Percentiles rank a stretch among this genome's conserved stretches.
phyloP scores from a whole-genome alignment of 2,113 vertebrate genomes.

The Silurus glanis region DNA sequence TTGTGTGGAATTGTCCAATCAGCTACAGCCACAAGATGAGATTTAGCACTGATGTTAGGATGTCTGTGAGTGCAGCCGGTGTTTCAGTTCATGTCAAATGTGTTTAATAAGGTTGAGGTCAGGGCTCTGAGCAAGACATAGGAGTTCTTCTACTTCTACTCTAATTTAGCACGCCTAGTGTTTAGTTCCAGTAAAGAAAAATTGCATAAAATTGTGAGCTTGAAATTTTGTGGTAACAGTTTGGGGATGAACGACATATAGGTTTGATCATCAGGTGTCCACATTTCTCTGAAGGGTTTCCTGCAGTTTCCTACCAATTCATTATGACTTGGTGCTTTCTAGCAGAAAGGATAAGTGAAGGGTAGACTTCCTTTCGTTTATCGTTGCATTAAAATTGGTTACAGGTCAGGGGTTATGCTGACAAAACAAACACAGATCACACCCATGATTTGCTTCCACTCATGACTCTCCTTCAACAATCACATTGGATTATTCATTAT shows the following conservation, averaged over 20 bases:
- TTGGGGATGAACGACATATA: neutral
- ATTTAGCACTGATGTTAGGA: neutral
- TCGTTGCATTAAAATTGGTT: constrained; percentile 47
- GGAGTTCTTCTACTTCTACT: neutral
- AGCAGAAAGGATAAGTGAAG: constrained; percentile 13
- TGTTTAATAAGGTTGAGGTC: neutral
- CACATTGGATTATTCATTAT: neutral
- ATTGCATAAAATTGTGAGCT: neutral
- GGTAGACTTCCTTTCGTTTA: neutral
- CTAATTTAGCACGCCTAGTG: too few species aligned
- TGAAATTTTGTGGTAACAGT: neutral
- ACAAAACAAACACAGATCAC: neutral
- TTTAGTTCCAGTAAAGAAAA: neutral
- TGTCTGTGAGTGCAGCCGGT: neutral
- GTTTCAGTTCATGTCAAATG: neutral
- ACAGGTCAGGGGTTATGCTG: constrained; percentile 12
- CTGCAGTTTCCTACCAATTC: neutral
- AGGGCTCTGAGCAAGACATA: neutral
- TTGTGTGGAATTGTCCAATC: neutral
- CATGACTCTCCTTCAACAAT: neutral
- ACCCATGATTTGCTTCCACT: neutral
- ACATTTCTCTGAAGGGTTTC: neutral
- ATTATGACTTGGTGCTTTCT: neutral
- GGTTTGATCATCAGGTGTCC: neutral
- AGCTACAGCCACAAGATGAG: neutral